These are phyloP conservation scores for Anastrepha obliqua DNA, from an alignment of 1,140 invertebrate species.

Conservation along the genomic window DNA sequence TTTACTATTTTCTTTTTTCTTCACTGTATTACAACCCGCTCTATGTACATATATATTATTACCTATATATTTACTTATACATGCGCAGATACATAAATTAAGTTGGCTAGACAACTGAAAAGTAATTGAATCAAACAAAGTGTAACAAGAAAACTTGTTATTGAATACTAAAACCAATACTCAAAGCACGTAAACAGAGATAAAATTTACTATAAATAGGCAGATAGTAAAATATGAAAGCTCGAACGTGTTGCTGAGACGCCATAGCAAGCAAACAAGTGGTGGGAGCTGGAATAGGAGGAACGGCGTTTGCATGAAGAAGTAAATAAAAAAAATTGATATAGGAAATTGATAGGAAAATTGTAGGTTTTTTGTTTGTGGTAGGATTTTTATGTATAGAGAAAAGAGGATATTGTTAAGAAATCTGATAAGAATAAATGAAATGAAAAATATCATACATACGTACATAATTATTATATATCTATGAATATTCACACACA, in stretches of 20 bases:
- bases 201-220: slow-evolving; percentile 25
- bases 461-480: no score
- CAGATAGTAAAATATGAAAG: slow-evolving; percentile 16
- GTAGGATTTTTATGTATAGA: neutral
- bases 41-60: neutral
- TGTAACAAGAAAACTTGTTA: slow-evolving; percentile 6
- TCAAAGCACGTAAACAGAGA: slow-evolving; percentile 16
- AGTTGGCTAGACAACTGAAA: neutral
- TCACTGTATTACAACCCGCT: no score
- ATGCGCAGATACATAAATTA: neutral
- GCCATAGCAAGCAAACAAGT: neutral
- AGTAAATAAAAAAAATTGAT: no score
- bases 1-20: no score
- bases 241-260: neutral
- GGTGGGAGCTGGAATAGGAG: neutral
- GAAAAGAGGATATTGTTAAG: neutral
- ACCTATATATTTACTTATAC: neutral
- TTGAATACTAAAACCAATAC: neutral
- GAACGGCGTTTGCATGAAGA: neutral
- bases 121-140: neutral
- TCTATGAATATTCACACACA: no score
- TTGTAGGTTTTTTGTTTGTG: no score
- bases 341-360: no score
- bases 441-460: no score
- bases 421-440: neutral